Evolutionary conservation across 2,888 invertebrate species (phyloP).

Genomic region (Sympetrum striolatum): DNA sequence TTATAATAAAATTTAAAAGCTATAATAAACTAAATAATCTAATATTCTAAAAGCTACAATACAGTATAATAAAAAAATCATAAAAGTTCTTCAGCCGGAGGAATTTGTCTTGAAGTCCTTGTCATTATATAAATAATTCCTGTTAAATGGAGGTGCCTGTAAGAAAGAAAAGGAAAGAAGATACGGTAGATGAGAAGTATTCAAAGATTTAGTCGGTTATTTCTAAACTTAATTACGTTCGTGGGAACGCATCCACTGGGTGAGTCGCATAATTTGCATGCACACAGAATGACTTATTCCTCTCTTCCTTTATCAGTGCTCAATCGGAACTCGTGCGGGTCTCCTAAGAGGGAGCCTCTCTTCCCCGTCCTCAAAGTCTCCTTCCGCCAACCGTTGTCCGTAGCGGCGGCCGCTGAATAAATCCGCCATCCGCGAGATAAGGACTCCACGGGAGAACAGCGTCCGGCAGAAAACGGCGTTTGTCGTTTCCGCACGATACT

Average conservation of each 20-base stretch:
- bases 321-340: neutral
- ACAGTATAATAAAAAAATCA: no score
- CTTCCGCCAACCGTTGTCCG: neutral
- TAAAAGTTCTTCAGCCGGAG: no score
- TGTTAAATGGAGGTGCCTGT: no score
- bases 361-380: neutral
- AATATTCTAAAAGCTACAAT: no score
- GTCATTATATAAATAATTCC: no score
- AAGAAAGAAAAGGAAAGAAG: no score
- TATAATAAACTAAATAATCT: no score
- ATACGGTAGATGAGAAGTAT: no score
- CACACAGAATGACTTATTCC: neutral
- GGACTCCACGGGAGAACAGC: neutral
- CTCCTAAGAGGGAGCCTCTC: neutral
- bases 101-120: no score
- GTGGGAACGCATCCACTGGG: neutral
- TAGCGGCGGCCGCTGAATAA: neutral
- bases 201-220: no score
- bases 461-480: neutral
- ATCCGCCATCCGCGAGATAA: neutral
- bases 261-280: neutral
- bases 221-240: neutral
- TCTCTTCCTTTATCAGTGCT: neutral
- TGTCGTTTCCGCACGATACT: neutral
- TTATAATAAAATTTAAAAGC: no score